Evolutionary conservation across 2,797 vertebrate species (phyloP).

Genomic region (Salmo trutta): DNA sequence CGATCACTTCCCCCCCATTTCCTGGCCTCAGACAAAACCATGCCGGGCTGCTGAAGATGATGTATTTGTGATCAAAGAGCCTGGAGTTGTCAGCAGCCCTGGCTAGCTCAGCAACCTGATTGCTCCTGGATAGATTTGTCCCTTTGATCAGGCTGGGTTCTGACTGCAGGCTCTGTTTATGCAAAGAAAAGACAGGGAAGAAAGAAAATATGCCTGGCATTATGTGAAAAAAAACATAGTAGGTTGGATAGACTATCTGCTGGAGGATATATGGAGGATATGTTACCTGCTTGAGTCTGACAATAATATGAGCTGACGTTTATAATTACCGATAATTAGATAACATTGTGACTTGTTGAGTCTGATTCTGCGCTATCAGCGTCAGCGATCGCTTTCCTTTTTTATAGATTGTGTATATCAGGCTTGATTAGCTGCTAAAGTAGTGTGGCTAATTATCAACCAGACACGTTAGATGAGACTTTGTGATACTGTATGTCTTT

Average conservation of each 20-base stretch:
- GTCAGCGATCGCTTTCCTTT: slow-evolving; percentile 5
- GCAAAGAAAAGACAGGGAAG: slow-evolving; percentile 72
- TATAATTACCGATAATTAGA: slow-evolving; percentile 79
- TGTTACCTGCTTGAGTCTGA: slow-evolving; percentile 1
- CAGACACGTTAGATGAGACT: slow-evolving; percentile 39
- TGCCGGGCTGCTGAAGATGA: slow-evolving; percentile 79
- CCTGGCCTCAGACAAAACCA: slow-evolving; percentile 85
- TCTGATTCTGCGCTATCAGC: slow-evolving; percentile 51
- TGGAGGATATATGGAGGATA: not conserved
- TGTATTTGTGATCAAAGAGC: slow-evolving; percentile 90
- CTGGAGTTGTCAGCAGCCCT: slow-evolving; percentile 80
- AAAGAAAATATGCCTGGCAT: not conserved
- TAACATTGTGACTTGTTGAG: slow-evolving; percentile 71
- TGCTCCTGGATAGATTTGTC: slow-evolving; percentile 79
- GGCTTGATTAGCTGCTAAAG: slow-evolving; percentile 52
- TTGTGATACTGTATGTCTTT: slow-evolving; percentile 49
- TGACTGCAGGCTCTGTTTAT: slow-evolving; percentile 79
- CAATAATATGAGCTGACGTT: slow-evolving; percentile 68
- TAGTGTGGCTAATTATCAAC: slow-evolving; percentile 53
- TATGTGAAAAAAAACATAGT: not conserved
- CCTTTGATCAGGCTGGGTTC: slow-evolving; percentile 86
- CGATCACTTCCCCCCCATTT: slow-evolving; percentile 84
- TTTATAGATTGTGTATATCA: slow-evolving; percentile 11
- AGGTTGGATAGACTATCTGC: not conserved
- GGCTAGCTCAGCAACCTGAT: slow-evolving; percentile 78